Evolutionary conservation across 2,113 vertebrate genomes (phyloP), one percentile per base, ranked within the genome.

Genomic region (Cacatua alba): DNA sequence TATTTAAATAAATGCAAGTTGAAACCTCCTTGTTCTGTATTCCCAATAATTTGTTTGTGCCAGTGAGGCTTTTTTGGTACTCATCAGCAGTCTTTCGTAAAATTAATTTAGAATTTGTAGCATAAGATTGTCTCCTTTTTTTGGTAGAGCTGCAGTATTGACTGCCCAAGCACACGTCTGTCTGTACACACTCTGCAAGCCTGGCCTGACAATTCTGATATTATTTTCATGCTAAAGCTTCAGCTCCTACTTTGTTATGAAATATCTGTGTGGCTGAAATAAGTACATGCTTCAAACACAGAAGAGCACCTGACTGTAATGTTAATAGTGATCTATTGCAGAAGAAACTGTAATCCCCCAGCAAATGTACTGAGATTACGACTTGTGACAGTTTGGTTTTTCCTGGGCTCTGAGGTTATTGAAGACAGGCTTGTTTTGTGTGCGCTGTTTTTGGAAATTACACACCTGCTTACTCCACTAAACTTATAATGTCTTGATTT

Each of bases 31-130:
- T 35, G 28, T 84, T 84, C 19, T 65, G 31, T 72, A 37, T 57
- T 86, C 62, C 17, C 55, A 62, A 44, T 71, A 64, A 62, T 70
- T 92, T 78, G 16, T 82, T 96, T 88, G 18, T 86, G 74, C 86
- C 59, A 76, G 0, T 48, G 75, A 31, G 62, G 39, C 17, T 94
- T 80, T 74, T 74, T 95, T 91, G 86, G 48, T 86, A 37, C 65
- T 86, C 31, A 15, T 44, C 86, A 76, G 48, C 53, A 85, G 41
- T 46, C 81, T 74, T 86, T 86, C 72, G 35, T 84, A 92, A 74
- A 80, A 67, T 19, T 41, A 26, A 72, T 80, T 85, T 46, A 77
- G 70, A 76, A 78, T 93, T 87, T 59, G 20, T 74, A 59, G 28
- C 25, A 8, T 72, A 16, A 84, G 13, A 43, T 64, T 71, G 15